Evolutionary conservation across 2,797 vertebrate species (phyloP), one percentile per base, ranked within the genome.

Genomic region (Microhierax caerulescens): DNA sequence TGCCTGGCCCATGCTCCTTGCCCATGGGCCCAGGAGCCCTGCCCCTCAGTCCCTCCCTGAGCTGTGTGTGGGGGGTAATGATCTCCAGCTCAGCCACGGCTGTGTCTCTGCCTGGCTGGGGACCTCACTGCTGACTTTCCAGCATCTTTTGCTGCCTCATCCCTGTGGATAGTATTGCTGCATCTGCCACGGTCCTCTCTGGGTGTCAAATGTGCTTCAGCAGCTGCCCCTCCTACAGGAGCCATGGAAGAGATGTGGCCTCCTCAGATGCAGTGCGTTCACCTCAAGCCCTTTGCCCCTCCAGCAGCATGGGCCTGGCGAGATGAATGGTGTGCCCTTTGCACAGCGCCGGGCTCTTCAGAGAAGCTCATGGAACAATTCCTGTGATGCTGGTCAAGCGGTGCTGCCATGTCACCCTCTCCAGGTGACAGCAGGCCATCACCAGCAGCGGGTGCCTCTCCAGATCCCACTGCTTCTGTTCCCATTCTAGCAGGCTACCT

Each of bases 371-470:
- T 6, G 24, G 28, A 41, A 54, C 36, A 19, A 15, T 50, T 50
- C 36, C 36, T 41, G 78, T 11, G 14, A 19, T 59, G 17, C 2
- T 1, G 5, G 36, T 37, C 24, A 39, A 50, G 23, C 0, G 3
- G 28, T 50, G 30, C 34, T 34, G 53, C 64, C 2, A 0, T 51
- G 47, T 45, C 37, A 25, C 43, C 21, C 13, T 47, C 23, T 50
- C 8, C 45, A 59, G 43, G 43, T 41, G 54, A 23, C 16, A 34
- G 36, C 24, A 50, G 43, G 39, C 32, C 27, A 7, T 23, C 8
- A 5, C 9, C 39, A 20, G 3, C 32, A 30, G 32, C 8, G 7
- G 16, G 11, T 28, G 45, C 28, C 9, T 22, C 13, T 20, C 12
- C 18, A 5, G 2, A 14, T 50, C 53, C 78, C 30, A 34, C 47